phyloP scores from a whole-genome alignment of 2,113 vertebrate species.

The Charadrius vociferus region DNA sequence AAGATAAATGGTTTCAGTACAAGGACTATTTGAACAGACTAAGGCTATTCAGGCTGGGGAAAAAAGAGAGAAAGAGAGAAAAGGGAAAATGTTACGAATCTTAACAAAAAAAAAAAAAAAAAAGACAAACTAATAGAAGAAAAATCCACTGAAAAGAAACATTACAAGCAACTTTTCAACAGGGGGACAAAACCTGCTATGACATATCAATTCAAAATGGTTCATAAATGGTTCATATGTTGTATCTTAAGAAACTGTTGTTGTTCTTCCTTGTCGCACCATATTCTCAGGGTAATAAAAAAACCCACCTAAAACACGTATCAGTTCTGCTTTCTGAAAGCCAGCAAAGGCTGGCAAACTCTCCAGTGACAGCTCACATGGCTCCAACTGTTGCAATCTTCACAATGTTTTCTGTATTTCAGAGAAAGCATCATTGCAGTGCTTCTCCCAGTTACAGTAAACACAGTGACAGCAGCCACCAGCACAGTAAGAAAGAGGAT shows the following conservation, averaged over 20 bases:
- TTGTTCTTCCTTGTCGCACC: background rate
- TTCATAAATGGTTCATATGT: background rate
- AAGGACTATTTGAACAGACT: background rate
- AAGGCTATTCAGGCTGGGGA: background rate
- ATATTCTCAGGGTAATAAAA: background rate
- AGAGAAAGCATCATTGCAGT: background rate
- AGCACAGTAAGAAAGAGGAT: background rate
- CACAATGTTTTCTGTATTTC: background rate
- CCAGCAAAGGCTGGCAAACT: background rate
- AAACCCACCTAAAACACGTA: accelerated
- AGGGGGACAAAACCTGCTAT: background rate
- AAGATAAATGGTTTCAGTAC: background rate
- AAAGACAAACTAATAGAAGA: background rate
- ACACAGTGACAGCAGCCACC: background rate
- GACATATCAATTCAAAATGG: background rate
- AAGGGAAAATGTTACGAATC: background rate
- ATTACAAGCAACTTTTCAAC: background rate
- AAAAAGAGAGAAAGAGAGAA: background rate
- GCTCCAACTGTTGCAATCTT: background rate
- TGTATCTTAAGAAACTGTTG: background rate
- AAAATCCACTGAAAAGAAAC: background rate
- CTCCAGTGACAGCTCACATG: background rate
- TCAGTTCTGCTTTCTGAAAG: background rate
- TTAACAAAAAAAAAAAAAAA: background rate
- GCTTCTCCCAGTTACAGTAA: background rate